phyloP scores from a whole-genome alignment of 2,113 vertebrate species.

The Oceanites oceanicus region DNA sequence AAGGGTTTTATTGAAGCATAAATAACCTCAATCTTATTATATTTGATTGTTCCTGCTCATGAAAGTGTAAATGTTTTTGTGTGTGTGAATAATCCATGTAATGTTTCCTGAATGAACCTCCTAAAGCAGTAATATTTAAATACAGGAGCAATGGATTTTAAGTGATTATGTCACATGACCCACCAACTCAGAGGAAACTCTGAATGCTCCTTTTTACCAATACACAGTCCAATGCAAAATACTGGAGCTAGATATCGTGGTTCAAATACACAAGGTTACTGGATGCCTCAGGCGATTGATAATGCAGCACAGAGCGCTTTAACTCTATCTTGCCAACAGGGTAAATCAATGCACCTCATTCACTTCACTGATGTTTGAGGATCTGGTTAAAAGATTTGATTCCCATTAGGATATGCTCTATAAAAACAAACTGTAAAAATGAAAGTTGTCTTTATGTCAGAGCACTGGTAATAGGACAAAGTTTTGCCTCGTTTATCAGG shows the following conservation, averaged over 20 bases:
- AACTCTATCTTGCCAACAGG: not conserved
- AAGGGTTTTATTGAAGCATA: conserved; percentile 30
- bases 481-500: not conserved
- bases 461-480: not conserved
- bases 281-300: not conserved
- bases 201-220: not conserved
- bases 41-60: conserved; percentile 24
- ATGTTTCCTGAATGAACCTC: conserved; percentile 10
- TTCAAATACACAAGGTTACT: not conserved
- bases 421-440: not conserved
- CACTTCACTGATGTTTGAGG: not conserved
- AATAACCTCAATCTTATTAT: conserved; percentile 26
- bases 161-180: not conserved
- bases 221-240: not conserved
- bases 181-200: not conserved
- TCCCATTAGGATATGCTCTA: not conserved
- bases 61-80: conserved; percentile 39
- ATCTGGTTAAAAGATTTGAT: not conserved
- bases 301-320: not conserved
- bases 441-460: not conserved
- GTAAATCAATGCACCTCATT: not conserved
- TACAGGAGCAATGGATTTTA: not conserved
- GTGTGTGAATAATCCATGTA: conserved; percentile 26
- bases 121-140: conserved; percentile 3
- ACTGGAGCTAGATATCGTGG: not conserved